Evolutionary conservation across 2,888 invertebrate genomes (phyloP), one percentile per base, ranked within the genome.

Genomic region (Xestia rhomboidea): DNA sequence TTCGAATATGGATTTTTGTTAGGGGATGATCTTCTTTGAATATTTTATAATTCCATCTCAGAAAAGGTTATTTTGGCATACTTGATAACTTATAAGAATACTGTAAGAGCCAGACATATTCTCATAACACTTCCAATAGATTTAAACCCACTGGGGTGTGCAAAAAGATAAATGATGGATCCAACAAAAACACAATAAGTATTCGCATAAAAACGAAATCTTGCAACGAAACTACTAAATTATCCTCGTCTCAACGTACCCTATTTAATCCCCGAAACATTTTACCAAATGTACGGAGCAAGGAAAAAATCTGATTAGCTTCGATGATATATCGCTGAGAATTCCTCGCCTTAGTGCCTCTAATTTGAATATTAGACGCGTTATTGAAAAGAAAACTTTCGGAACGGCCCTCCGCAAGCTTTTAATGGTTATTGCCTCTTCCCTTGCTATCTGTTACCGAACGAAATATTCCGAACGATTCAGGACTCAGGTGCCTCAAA

Each of bases 361-460:
- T 96, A 95, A 96, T 96, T 96, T 96, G 96, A 96, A 96, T 96
- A 96, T 96, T 95, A 96, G 95, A 96, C 95, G 96, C 96, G 95
- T 96, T 96, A 96, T 96, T 96, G 96, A 96, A 96, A 96, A 96
- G 95, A 94, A 95, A 96, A 96, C 93, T 96, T 96, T 94, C 90
- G 88, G 94, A 94, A 93, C 93, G 95, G 95, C 94, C 95, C 94
- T 94, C 92, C 92, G 91, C 93, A 90, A 91, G 94, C 93, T 95
- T 95, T 95, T 96, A 96, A 96, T 95, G 96, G 96, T 96, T 96
- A 96, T 96, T 95, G 95, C 96, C 90, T 94, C 94, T 91, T 92
- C 90, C 92, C 92, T 91, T 91, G 90, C 90, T 92, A 91, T 92
- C 91, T 89, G 84, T 91, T 91, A 87, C 89, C 87, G 87, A 90